Conservation (phyloP, 2,113 vertebrate genomes). For the Hemicordylus capensis region DNA sequence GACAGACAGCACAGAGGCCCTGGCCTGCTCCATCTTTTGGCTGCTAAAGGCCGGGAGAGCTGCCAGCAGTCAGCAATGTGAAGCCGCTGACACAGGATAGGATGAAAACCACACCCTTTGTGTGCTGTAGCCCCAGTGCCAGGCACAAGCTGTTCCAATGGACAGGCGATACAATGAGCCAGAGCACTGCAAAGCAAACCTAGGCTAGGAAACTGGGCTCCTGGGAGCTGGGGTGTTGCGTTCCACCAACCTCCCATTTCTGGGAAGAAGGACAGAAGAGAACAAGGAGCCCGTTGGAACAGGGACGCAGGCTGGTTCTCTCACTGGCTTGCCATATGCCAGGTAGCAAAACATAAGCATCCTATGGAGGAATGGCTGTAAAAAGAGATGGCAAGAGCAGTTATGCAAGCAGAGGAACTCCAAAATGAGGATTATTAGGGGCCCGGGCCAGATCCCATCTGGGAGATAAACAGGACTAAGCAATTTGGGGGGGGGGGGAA, state of each 20-base stretch:
- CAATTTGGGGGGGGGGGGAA: neutral
- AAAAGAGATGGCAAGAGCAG: neutral
- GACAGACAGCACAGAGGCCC: neutral
- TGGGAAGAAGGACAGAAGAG: neutral
- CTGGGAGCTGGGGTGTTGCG: neutral
- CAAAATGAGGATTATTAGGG: neutral
- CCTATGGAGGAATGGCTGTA: neutral
- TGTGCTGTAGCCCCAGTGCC: neutral
- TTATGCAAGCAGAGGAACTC: no score
- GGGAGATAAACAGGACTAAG: neutral
- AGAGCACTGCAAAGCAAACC: no score
- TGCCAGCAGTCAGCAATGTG: neutral
- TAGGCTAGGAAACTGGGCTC: neutral
- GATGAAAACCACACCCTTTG: neutral
- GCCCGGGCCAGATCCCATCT: neutral
- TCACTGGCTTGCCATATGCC: neutral
- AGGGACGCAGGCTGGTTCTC: neutral
- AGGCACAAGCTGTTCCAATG: neutral
- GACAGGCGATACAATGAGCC: neutral
- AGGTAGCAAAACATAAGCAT: neutral
- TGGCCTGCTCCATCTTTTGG: neutral
- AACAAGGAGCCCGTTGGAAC: neutral
- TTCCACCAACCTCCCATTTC: neutral
- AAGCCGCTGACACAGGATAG: neutral
- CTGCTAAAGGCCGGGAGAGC: neutral